phyloP scores from a whole-genome alignment of 2,888 invertebrate species.

The Volucella inflata region DNA sequence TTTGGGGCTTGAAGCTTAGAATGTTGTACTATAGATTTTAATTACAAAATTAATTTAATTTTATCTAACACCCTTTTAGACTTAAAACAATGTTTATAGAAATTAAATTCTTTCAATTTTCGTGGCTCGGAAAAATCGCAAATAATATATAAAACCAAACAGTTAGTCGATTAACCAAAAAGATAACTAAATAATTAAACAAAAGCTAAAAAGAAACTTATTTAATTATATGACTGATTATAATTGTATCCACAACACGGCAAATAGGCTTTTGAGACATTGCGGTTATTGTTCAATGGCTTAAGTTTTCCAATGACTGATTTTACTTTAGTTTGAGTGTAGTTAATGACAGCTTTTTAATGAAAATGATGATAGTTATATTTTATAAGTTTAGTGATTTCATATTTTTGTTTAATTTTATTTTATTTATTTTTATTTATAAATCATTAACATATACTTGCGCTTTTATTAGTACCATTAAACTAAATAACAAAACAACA shows the following conservation, averaged over 20 bases:
- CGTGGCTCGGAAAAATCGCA: no score
- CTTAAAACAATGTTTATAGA: neutral
- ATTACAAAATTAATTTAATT: no score
- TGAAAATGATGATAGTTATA: conserved; percentile 50
- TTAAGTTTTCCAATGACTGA: conserved; percentile 16
- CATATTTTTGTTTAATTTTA: conserved; percentile 24
- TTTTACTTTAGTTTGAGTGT: conserved; percentile 42
- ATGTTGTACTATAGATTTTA: no score
- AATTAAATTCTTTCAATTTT: no score
- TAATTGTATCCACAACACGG: conserved; percentile 64
- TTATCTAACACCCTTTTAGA: neutral
- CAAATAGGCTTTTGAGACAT: conserved; percentile 28
- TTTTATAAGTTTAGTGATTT: conserved; percentile 23
- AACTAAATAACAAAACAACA: conserved; percentile 67
- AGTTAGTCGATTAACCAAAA: neutral
- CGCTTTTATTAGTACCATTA: conserved; percentile 54
- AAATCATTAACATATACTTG: conserved; percentile 46
- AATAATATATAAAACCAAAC: neutral
- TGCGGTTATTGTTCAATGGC: no score
- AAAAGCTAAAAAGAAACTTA: neutral
- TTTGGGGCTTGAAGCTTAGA: no score
- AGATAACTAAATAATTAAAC: conserved; percentile 3
- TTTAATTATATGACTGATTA: neutral
- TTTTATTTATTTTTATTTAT: conserved; percentile 28
- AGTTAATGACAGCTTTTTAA: conserved; percentile 45